Evolutionary conservation across 2,113 vertebrate genomes (phyloP).

Genomic region (Erythrocebus patas): DNA sequence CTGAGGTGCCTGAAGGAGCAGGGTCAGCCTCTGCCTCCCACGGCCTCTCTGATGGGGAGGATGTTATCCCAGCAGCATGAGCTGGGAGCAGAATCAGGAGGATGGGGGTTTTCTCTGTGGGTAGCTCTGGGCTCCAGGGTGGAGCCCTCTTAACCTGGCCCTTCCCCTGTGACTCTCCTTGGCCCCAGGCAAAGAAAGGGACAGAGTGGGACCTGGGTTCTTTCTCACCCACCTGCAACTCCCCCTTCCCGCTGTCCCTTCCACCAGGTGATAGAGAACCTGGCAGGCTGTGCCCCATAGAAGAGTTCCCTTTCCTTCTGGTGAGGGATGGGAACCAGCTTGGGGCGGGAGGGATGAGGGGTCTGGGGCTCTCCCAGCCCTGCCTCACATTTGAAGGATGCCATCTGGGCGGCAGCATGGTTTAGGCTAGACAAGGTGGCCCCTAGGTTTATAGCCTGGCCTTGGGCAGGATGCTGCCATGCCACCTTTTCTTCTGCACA

Average conservation of each 20-base stretch:
- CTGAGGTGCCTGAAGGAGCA: rapidly evolving
- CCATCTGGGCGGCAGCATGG: rapidly evolving
- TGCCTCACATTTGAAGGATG: neutral
- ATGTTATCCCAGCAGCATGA: no score
- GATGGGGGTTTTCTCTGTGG: no score
- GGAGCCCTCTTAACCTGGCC: neutral
- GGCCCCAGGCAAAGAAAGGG: neutral
- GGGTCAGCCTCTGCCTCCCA: conserved; percentile 39
- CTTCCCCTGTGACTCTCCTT: neutral
- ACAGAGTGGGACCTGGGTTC: neutral
- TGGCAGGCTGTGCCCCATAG: neutral
- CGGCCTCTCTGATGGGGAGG: neutral
- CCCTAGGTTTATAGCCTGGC: neutral
- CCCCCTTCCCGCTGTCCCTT: no score
- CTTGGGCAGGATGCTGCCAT: neutral
- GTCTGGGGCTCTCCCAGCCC: neutral
- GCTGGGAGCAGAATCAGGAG: rapidly evolving
- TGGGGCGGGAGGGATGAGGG: neutral
- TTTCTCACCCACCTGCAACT: neutral
- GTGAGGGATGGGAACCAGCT: neutral
- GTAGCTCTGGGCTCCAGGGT: neutral
- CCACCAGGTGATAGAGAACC: neutral
- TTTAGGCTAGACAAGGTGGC: neutral
- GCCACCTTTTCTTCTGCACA: rapidly evolving
- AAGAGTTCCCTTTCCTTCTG: conserved; percentile 36